Base-by-base conservation (phyloP, 2,797 vertebrate species). In the Bufotes viridis region DNA sequence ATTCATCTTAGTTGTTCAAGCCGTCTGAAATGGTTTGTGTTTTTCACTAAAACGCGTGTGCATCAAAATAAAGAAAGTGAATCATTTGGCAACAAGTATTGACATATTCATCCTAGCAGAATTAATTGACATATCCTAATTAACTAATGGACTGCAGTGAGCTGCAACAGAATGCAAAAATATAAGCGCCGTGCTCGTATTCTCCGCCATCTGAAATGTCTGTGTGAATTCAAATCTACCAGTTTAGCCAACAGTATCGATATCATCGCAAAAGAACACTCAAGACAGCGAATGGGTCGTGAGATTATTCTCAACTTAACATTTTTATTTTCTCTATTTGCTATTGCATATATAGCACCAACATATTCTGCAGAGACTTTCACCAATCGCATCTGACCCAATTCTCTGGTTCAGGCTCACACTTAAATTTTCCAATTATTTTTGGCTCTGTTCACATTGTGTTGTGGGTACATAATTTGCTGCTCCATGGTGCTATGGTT, bases 71-170 rank as follows among this genome's bases (percentile, higher is more conserved):
- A 55, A 90, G 78, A 55, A 78, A 81, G 86, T 85, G 42, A 87
- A 61, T 82, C 69, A 87, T n/a, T 72, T 93, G 90, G 90, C 91
- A 90, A 51, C 81, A 60, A 90, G 69, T 85, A 90, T 84, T 67
- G 90, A 72, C 91, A 91, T 84, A 91, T 91, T 90, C 90, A 90
- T 90, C 90, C 55, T 79, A 90, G 86, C 88, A 87, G 90, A 90
- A 89, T 88, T 85, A 51, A 72, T 90, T 91, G 84, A 85, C 86
- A 84, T 91, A 91, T 90, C 88, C 92, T 94, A 92, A 94, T 94
- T 94, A 93, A 93, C 92, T 94, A 94, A 94, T 94, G 93, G 92
- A 90, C 86, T 92, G 70, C 75, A 80, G 61, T 63, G 81, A 92
- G 49, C 90, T 87, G 75, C 90, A 92, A 93, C 91, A 85, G 87